Evolutionary conservation across 2,113 vertebrate species (phyloP).

Genomic region (Calidris pygmaea): DNA sequence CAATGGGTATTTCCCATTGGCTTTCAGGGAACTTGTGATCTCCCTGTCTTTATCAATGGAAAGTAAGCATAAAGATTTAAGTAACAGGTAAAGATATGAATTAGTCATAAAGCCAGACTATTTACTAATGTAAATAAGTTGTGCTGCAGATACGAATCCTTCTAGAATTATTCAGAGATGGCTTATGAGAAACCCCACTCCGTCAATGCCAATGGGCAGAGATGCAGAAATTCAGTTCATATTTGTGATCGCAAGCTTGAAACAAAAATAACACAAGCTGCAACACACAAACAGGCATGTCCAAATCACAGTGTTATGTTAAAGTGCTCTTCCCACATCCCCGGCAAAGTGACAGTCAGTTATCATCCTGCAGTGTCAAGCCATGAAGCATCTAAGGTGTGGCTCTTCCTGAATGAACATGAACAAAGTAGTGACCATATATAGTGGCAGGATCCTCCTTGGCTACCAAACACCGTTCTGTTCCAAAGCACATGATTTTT

Average conservation of each 20-base stretch:
- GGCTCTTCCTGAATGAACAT: slow-evolving; percentile 10
- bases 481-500: slow-evolving; percentile 5
- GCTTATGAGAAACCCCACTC: background rate
- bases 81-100: background rate
- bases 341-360: background rate
- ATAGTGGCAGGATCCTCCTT: background rate
- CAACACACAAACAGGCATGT: background rate
- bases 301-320: background rate
- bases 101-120: background rate
- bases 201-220: background rate
- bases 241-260: background rate
- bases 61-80: background rate
- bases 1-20: background rate
- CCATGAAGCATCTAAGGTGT: background rate
- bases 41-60: background rate
- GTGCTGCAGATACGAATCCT: background rate
- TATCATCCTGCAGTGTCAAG: background rate
- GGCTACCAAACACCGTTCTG: background rate
- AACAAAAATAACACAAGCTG: background rate
- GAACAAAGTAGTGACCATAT: slow-evolving; percentile 3
- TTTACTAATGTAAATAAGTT: background rate
- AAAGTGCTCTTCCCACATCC: background rate
- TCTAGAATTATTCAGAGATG: background rate
- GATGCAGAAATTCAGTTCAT: background rate
- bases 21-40: background rate